Base-by-base conservation (phyloP, 2,797 vertebrate genomes). In the Intellagama lesueurii region DNA sequence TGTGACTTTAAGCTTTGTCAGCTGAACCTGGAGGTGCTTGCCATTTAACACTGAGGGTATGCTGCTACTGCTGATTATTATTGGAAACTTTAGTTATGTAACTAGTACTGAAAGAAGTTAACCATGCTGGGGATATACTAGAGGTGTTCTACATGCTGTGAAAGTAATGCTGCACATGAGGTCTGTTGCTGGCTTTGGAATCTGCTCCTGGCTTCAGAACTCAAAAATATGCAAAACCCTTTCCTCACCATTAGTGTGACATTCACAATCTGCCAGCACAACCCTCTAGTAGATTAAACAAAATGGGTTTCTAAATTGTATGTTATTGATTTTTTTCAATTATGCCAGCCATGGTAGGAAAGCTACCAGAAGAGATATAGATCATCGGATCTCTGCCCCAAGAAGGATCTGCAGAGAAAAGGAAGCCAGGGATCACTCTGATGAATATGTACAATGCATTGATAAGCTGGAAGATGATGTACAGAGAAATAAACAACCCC, bases 321-420 rank as follows among this genome's bases (percentile, higher is more conserved):
- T 90, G 91, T 95, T 96, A 96, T 96, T 96, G 96, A 95, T 93
- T 96, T 96, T 96, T 96, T 95, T 95, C 95, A 94, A 95, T 97
- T 95, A 97, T 89, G n/a, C 79, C 93, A 90, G 88, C 91, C 91
- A 90, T 12, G 32, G 91, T 89, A 93, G 93, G 72, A 93, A 92
- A 94, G 95, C 93, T 93, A 94, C 93, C 93, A 94, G 92, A 96
- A 90, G 88, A 96, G 92, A 83, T 92, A 94, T 93, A 94, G 93
- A 93, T 90, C 90, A 75, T 90, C 89, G 6, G 92, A 94, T 93
- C 88, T 0, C 0, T 86, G 90, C 94, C 91, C 81, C 35, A 80
- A 89, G 89, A 85, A 92, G 93, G 87, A 93, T 90, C 91, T 91
- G 76, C 82, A 19, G 32, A 91, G 72, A 83, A 90, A 92, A 89